phyloP scores from a whole-genome alignment of 2,113 vertebrate species.

The Anguilla japonica region DNA sequence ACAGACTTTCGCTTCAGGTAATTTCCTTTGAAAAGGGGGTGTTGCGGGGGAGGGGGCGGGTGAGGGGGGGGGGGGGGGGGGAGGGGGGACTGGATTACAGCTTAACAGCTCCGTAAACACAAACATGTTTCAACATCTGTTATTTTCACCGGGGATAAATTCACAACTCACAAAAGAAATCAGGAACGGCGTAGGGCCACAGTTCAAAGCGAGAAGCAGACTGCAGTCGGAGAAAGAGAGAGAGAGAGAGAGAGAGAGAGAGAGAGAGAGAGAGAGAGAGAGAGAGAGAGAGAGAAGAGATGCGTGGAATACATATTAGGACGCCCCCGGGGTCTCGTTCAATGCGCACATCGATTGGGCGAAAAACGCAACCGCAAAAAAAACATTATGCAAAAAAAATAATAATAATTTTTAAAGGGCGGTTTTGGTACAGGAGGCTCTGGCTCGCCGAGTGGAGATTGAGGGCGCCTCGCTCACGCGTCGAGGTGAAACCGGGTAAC shows the following conservation, averaged over 20 bases:
- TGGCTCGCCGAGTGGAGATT: background rate
- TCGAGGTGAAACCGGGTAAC: background rate
- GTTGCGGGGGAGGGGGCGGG: background rate
- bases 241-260: background rate
- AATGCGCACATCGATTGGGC: background rate
- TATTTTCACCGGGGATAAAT: background rate
- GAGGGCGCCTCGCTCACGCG: background rate
- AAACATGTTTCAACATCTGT: background rate
- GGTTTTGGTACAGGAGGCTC: background rate
- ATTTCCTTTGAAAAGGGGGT: slow-evolving; percentile 5
- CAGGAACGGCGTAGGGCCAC: background rate
- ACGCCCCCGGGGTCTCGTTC: background rate
- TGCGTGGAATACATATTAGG: background rate
- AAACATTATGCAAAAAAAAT: background rate
- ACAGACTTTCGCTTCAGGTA: slow-evolving; percentile 3
- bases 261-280: background rate
- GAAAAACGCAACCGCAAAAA: background rate
- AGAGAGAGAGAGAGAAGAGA: background rate
- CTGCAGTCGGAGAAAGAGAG: background rate
- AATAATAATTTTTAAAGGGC: background rate
- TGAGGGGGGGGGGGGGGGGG: background rate
- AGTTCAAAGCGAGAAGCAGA: background rate
- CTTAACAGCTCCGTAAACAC: background rate
- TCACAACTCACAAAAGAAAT: background rate
- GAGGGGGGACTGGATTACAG: background rate